Evolutionary conservation across 2,888 invertebrate species (phyloP), one percentile per base, ranked within the genome.

Genomic region (Fragum sueziense): DNA sequence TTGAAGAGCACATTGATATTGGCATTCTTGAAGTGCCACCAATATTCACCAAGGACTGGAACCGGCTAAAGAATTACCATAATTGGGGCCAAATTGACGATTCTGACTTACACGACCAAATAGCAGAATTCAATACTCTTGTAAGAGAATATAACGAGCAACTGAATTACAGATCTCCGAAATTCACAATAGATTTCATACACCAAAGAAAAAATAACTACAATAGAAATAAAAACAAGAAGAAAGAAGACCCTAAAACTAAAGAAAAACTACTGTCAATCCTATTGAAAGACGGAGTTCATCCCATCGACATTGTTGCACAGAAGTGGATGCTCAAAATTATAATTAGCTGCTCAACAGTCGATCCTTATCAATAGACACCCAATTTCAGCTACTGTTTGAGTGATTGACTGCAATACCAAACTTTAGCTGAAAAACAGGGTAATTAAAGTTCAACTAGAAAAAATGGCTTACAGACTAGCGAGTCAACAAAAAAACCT

Each of bases 11-110:
- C 11, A 37, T 65, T n/a, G 65, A 73, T 31, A 65, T 73, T 9
- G 72, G 72, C 27, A 62, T 73, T 2, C 52, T 73, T 6, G 72
- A 73, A 52, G 27, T 22, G 4, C 72, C 72, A 20, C 72, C 72
- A 17, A 33, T 73, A 9, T 73, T 73, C 34, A 51, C 62, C 20
- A 51, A 31, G 31, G 52, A 52, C 20, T 52, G 52, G 52, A 52
- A 52, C 17, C 9, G 41, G 41, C 17, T 17, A 11, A 41, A 41
- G 41, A 41, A 41, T 41, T 41, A 41, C 41, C 41, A 9, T 41
- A 41, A 41, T 41, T 41, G 41, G 41, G 41, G 17, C 11, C 11
- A 9, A 11, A 17, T 41, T 41, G 41, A 41, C 17, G 41, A 41
- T 41, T 11, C 41, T 11, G 41, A 11, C 9, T 41, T 41, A 41